phyloP scores from a whole-genome alignment of 2,888 invertebrate species.

The Podabrus alpinus region DNA sequence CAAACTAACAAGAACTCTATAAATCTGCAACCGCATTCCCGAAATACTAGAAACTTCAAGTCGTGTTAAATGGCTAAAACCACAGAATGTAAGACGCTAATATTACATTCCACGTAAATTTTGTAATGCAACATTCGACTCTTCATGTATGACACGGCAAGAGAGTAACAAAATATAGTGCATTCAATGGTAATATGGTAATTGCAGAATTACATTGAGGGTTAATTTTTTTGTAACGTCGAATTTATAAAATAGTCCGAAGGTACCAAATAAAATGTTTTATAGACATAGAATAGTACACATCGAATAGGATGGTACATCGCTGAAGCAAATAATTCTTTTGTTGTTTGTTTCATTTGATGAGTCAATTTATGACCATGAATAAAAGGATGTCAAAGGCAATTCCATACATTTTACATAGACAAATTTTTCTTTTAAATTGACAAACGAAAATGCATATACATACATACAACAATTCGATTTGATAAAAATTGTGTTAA shows the following conservation, averaged over 20 bases:
- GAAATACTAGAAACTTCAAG: neutral
- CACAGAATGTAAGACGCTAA: neutral
- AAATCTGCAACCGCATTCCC: neutral
- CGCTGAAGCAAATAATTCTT: too few relatives aligned
- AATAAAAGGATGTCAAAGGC: neutral
- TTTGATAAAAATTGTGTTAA: constrained; percentile 9
- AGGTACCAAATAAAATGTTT: too few relatives aligned
- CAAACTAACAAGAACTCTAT: neutral
- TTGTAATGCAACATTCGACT: neutral
- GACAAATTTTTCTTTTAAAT: constrained; percentile 6
- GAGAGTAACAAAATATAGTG: too few relatives aligned
- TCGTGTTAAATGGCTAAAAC: neutral
- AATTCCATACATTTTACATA: constrained; percentile 4
- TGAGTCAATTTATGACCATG: neutral
- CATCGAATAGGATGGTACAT: too few relatives aligned
- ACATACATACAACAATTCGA: neutral
- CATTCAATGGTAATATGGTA: too few relatives aligned
- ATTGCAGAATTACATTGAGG: neutral
- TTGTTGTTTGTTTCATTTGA: constrained; percentile 4
- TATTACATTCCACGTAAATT: neutral
- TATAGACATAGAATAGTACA: too few relatives aligned
- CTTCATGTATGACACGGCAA: neutral
- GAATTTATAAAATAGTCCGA: too few relatives aligned
- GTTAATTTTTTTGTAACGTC: too few relatives aligned
- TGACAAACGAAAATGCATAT: constrained; percentile 7